Conservation (phyloP, 2,797 vertebrate genomes). For the Gobio occitaniae region DNA sequence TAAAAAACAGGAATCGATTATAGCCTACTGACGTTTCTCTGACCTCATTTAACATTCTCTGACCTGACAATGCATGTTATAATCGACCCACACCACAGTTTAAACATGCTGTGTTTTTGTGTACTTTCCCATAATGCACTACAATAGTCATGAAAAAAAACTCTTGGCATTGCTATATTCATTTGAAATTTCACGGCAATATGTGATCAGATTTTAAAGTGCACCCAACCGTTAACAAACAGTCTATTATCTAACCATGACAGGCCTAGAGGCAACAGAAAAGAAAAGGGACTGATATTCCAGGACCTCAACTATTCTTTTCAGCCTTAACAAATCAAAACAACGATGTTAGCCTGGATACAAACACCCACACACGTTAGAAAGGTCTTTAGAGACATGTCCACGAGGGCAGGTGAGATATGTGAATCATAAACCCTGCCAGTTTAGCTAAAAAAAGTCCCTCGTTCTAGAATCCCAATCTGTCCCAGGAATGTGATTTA, state of each 20-base stretch:
- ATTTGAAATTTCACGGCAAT: neutral
- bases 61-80: neutral
- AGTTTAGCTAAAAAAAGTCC: neutral
- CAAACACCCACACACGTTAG: neutral
- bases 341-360: neutral
- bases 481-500: constrained; percentile 43
- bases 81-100: neutral
- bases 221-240: neutral
- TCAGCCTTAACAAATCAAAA: neutral
- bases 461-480: neutral
- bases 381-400: constrained; percentile 12
- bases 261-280: neutral
- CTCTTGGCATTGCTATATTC: neutral
- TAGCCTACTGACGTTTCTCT: no score
- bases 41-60: no score
- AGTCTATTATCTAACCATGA: neutral
- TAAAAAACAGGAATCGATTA: no score
- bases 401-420: constrained; percentile 30
- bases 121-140: neutral
- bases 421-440: constrained; percentile 7
- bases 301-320: neutral
- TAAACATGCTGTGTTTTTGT: neutral
- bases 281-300: neutral
- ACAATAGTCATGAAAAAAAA: neutral
- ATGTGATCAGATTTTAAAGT: neutral